phyloP scores from a whole-genome alignment of 2,797 vertebrate genomes.

The Pseudomugil gertrudae region DNA sequence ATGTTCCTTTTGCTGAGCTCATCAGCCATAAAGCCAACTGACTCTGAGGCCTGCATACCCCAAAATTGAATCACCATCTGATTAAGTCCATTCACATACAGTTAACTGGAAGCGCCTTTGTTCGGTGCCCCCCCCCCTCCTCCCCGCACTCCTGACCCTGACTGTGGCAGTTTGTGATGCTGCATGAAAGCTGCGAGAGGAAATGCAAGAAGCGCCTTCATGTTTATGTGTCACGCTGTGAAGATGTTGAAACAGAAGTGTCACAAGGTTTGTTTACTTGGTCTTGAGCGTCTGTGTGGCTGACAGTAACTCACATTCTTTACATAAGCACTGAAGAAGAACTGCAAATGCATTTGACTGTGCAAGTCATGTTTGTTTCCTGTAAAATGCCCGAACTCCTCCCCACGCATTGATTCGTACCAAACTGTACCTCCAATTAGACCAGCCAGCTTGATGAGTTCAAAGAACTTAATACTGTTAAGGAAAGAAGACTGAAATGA shows the following conservation, averaged over 20 bases:
- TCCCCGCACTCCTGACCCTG: constrained; percentile 39
- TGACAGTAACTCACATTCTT: constrained; percentile 60
- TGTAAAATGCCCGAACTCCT: constrained; percentile 41
- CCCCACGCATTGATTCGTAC: constrained; percentile 66
- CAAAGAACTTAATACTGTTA: constrained; percentile 24
- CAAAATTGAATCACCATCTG: constrained; percentile 71
- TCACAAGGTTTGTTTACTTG: constrained; percentile 57
- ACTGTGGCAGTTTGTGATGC: constrained; percentile 39
- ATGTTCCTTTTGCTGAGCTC: constrained; percentile 42
- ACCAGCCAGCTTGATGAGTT: constrained; percentile 54
- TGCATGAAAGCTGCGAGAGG: constrained; percentile 34
- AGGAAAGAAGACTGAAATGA: background rate
- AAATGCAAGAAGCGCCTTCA: constrained; percentile 24
- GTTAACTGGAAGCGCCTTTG: constrained; percentile 66
- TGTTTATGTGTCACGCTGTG: constrained; percentile 39
- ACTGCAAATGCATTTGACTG: constrained; percentile 48
- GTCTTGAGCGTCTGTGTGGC: constrained; percentile 54
- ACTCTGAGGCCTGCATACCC: constrained; percentile 54
- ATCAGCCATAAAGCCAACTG: constrained; percentile 57
- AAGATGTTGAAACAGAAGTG: constrained; percentile 65
- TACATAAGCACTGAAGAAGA: constrained; percentile 51
- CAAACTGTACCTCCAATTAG: constrained; percentile 67
- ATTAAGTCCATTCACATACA: constrained; percentile 66
- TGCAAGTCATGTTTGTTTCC: constrained; percentile 69
- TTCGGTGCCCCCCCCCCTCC: constrained; percentile 15